Evolutionary conservation across 2,113 vertebrate genomes (phyloP), one percentile per base, ranked within the genome.

Genomic region (Montifringilla adamsi): DNA sequence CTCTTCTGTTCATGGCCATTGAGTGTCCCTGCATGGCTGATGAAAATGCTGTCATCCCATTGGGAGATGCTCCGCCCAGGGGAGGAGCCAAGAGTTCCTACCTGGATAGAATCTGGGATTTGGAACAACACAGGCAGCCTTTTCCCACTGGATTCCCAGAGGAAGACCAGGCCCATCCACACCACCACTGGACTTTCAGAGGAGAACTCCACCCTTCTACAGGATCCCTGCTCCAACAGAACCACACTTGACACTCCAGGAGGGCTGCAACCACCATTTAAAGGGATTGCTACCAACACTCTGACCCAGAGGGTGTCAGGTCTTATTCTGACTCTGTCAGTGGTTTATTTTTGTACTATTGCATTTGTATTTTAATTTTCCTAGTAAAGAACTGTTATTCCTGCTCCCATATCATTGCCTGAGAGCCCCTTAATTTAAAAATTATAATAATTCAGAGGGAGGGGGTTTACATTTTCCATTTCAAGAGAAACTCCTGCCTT

Each of bases 41-140:
- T 37, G 37, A 26, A 59, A 59, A 59, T 26, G 11, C 2, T 23
- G 11, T 8, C 23, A 37, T 37, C 23, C n/a, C n/a, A 26, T 0
- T 17, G n/a, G 23, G 58, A 59, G 15, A 59, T 26, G n/a, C 15
- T 59, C 23, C 0, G 1, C n/a, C n/a, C n/a, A 59, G 23, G 1
- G 15, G n/a, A 26, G 23, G n/a, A 59, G n/a, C n/a, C 56, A 35
- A 26, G 56, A 4, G 2, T 35, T 59, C 23, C n/a, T 59, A 11
- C n/a, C n/a, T 59, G 56, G n/a, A 59, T 26, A 35, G 2, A 35
- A 26, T 35, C 56, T 16, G n/a, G 1, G 22, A 16, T 35, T 24
- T 26, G n/a, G n/a, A 16, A 58, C 56, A 7, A 1, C 33, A 5
- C 6, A n/a, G 31, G 31, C 33, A 58, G 33, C 14, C 21, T 58